A percentile compares a stretch with the other conserved stretches of the same genome.
Evolutionary conservation across 2,113 vertebrate species (phyloP).

Genomic region (Chaetura pelagica): DNA sequence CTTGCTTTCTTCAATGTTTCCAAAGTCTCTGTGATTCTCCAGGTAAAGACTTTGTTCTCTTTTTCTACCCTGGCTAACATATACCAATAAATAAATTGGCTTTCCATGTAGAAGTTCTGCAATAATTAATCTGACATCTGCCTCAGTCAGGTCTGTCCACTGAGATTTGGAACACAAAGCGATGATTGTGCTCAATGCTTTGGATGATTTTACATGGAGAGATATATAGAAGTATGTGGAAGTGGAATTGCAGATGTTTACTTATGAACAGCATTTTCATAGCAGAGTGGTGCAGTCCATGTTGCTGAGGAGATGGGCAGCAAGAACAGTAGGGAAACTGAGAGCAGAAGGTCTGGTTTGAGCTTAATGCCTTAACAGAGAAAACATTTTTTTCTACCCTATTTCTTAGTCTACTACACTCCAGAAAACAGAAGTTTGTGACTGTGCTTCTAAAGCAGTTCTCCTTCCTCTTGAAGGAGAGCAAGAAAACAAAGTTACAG

Average conservation of each 20-base stretch:
- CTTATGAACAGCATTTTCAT: not conserved
- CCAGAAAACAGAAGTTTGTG: slow-evolving; percentile 6
- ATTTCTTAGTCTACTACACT: not conserved
- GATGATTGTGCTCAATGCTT: not conserved
- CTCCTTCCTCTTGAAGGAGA: not conserved
- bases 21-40: not conserved
- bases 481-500: slow-evolving; percentile 58
- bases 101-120: slow-evolving; percentile 24
- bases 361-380: not conserved
- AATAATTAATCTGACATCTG: slow-evolving; percentile 50
- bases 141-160: slow-evolving; percentile 24
- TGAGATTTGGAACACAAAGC: not conserved
- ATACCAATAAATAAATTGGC: slow-evolving; percentile 12
- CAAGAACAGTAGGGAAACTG: not conserved
- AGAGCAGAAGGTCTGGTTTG: not conserved
- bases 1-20: not conserved
- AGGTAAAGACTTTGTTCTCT: slow-evolving; percentile 14
- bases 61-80: not conserved
- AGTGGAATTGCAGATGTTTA: slow-evolving; percentile 37
- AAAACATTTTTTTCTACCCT: not conserved
- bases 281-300: not conserved
- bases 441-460: not conserved
- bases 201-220: not conserved
- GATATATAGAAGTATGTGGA: not conserved
- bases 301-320: not conserved